These are phyloP conservation scores for Chaetodon auriga DNA, from an alignment of 2,113 vertebrate genomes.

Conservation along the genomic window DNA sequence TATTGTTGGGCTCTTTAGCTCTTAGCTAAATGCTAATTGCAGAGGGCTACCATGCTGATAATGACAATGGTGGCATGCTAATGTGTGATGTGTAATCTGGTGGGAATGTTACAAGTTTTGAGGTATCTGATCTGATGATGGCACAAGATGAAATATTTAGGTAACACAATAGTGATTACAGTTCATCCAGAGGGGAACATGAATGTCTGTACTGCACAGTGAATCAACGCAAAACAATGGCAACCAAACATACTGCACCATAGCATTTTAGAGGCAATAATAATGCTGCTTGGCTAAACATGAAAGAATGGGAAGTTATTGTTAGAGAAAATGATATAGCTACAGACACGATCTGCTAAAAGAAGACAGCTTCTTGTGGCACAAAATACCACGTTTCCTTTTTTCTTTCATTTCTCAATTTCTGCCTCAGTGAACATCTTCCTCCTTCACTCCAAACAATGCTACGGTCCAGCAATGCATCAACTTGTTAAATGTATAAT, in stretches of 20 bases:
- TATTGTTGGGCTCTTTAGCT: too few species aligned
- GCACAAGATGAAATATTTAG: neutral
- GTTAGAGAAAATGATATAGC: neutral
- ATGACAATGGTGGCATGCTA: too few species aligned
- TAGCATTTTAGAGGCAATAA: neutral
- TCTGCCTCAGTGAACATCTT: neutral
- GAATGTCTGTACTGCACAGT: neutral
- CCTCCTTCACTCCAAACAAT: constrained; percentile 25
- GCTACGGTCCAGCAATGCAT: constrained; percentile 31
- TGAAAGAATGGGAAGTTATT: neutral
- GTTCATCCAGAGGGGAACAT: neutral
- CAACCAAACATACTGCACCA: neutral
- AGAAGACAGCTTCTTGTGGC: neutral
- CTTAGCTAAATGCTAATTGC: too few species aligned
- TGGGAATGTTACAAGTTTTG: neutral
- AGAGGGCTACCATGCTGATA: too few species aligned
- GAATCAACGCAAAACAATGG: neutral
- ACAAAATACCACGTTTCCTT: neutral
- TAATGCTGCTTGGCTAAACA: neutral
- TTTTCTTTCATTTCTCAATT: neutral
- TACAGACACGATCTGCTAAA: neutral
- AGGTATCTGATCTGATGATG: neutral
- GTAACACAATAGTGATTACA: neutral
- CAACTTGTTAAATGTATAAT: constrained; percentile 66
- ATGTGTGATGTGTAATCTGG: neutral